Evolutionary conservation across 2,888 invertebrate species (phyloP).

Genomic region (Tricholauxania praeusta): DNA sequence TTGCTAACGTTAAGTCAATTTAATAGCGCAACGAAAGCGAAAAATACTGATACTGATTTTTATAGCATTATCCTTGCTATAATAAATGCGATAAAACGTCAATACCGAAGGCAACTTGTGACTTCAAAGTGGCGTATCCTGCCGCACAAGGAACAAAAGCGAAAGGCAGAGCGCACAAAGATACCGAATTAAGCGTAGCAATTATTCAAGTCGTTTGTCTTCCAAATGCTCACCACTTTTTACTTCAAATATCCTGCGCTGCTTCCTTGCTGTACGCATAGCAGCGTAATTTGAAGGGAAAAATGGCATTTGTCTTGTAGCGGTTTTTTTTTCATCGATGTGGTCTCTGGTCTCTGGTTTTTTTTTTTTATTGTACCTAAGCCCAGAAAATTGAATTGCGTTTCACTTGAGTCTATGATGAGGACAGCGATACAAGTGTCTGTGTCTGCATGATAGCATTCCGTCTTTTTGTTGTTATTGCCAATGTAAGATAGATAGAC

Average conservation of each 20-base stretch:
- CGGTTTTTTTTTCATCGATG: neutral
- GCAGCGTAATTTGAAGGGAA: conserved; percentile 1
- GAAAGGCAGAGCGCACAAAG: too few relatives aligned
- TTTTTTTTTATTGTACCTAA: conserved; percentile 11
- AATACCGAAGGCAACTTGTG: too few relatives aligned
- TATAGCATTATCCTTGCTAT: too few relatives aligned
- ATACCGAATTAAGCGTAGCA: too few relatives aligned
- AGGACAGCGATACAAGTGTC: conserved; percentile 3
- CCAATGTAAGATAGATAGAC: too few relatives aligned
- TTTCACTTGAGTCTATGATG: conserved; percentile 29
- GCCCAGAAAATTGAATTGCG: conserved; percentile 41
- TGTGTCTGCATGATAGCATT: neutral
- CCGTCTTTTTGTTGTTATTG: neutral
- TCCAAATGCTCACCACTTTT: conserved; percentile 3
- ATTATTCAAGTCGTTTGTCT: conserved; percentile 4
- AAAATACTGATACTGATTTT: too few relatives aligned
- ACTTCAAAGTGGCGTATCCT: too few relatives aligned
- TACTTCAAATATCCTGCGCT: conserved; percentile 1
- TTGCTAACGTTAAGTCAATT: too few relatives aligned
- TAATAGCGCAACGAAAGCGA: too few relatives aligned
- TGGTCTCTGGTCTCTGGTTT: neutral
- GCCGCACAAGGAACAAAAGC: too few relatives aligned
- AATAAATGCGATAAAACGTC: too few relatives aligned
- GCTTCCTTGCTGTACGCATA: neutral
- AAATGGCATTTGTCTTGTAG: neutral